Evolutionary conservation across 2,888 invertebrate genomes (phyloP).

Genomic region (Rotaria magnacalcarata): DNA sequence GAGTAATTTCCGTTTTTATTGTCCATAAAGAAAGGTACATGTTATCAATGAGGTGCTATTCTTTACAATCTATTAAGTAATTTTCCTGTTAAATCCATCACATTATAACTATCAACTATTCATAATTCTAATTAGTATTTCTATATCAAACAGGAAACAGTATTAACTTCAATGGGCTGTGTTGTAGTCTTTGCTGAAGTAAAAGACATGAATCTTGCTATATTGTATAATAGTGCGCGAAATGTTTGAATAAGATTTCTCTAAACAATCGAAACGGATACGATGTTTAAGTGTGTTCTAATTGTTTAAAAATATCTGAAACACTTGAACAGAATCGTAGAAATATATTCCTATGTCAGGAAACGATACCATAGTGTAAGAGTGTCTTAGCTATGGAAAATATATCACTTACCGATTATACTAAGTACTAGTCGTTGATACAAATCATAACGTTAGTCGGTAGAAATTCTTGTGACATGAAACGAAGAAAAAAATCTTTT

Average conservation of each 20-base stretch:
- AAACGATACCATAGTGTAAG: too few species aligned
- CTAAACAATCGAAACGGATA: too few species aligned
- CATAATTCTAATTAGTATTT: neutral
- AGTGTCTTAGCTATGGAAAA: slow-evolving; percentile 59
- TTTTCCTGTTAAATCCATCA: neutral
- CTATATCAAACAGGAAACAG: neutral
- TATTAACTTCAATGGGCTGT: neutral
- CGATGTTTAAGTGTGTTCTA: too few species aligned
- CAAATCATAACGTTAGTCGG: slow-evolving; percentile 71
- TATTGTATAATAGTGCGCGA: neutral
- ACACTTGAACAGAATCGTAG: too few species aligned
- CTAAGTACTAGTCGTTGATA: slow-evolving; percentile 75
- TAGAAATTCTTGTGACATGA: too few species aligned
- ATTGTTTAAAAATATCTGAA: too few species aligned
- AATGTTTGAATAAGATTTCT: too few species aligned
- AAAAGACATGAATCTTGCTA: neutral
- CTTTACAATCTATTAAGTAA: neutral
- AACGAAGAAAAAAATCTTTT: neutral
- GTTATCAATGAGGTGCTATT: neutral
- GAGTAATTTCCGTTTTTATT: too few species aligned
- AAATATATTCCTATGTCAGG: too few species aligned
- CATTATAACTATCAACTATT: neutral
- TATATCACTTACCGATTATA: slow-evolving; percentile 86
- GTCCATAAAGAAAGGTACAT: too few species aligned
- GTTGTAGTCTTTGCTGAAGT: neutral